Evolutionary conservation across 2,888 invertebrate species (phyloP).

Genomic region (Drosophila buzzatii): DNA sequence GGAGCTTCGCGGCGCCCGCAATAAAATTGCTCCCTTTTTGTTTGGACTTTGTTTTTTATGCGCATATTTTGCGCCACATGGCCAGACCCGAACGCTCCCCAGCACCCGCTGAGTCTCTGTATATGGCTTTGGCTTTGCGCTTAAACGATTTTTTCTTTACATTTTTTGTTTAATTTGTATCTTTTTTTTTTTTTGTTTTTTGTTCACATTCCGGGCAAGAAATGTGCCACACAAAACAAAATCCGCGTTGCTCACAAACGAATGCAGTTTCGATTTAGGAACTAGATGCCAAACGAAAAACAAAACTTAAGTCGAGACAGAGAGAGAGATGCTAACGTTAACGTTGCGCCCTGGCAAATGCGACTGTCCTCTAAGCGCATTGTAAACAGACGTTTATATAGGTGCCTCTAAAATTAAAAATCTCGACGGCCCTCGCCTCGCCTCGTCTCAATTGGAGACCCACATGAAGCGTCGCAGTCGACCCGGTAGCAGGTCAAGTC

Average conservation of each 20-base stretch:
- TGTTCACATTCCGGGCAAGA: conserved; percentile 55
- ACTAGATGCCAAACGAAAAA: conserved; percentile 22
- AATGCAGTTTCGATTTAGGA: conserved; percentile 57
- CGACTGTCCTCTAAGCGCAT: conserved; percentile 67
- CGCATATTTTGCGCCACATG: conserved; percentile 81
- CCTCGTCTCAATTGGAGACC: conserved; percentile 44
- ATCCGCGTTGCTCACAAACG: conserved; percentile 43
- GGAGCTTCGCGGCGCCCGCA: conserved; percentile 51
- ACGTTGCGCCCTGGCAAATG: conserved; percentile 56
- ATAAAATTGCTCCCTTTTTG: conserved; percentile 77
- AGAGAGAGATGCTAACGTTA: conserved; percentile 37
- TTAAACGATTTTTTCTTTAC: conserved; percentile 66
- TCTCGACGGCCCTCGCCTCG: conserved; percentile 9
- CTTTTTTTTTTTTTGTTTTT: conserved; percentile 4
- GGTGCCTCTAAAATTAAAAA: conserved; percentile 74
- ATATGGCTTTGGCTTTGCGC: conserved; percentile 55
- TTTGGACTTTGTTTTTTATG: conserved; percentile 69
- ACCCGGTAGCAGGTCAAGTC: conserved; percentile 52
- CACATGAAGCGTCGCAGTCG: conserved; percentile 71
- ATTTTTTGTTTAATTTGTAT: conserved; percentile 28
- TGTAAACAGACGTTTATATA: conserved; percentile 81
- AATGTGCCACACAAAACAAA: conserved; percentile 50
- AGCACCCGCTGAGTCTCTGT: conserved; percentile 17
- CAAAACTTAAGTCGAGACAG: conserved; percentile 3
- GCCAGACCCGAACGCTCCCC: conserved; percentile 40